phyloP scores from a whole-genome alignment of 2,888 invertebrate genomes.

The Tetragonisca angustula region DNA sequence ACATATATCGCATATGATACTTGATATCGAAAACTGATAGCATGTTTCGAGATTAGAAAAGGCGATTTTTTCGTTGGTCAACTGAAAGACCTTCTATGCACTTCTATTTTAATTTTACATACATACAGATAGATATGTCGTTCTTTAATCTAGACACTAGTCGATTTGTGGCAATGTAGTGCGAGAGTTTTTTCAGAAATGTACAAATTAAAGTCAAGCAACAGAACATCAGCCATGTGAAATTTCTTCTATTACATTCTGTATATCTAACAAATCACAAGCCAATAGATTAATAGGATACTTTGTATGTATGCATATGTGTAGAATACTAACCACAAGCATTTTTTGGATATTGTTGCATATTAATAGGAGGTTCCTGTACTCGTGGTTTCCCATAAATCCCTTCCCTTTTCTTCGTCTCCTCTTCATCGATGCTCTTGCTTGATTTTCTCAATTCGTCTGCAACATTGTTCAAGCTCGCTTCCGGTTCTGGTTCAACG shows the following conservation, averaged over 20 bases:
- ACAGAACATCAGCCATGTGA: too few relatives aligned
- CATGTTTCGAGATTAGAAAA: not conserved
- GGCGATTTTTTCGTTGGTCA: not conserved
- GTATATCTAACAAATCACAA: too few relatives aligned
- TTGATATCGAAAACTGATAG: not conserved
- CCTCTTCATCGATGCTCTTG: conserved; percentile 81
- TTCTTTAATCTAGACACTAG: too few relatives aligned
- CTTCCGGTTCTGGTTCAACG: conserved; percentile 83
- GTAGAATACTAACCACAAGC: conserved; percentile 71
- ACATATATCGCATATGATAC: not conserved
- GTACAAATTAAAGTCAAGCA: too few relatives aligned
- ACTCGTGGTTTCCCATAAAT: conserved; percentile 87
- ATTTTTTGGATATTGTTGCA: conserved; percentile 80
- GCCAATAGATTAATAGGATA: too few relatives aligned
- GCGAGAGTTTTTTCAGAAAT: not conserved
- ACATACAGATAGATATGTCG: too few relatives aligned
- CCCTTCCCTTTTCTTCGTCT: conserved; percentile 85
- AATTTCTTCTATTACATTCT: too few relatives aligned
- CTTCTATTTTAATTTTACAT: not conserved
- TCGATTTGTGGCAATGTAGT: too few relatives aligned
- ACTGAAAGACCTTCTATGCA: not conserved
- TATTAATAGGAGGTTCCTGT: conserved; percentile 75
- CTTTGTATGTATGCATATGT: too few relatives aligned
- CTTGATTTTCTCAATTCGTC: conserved; percentile 86
- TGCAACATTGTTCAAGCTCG: conserved; percentile 87